These are phyloP conservation scores for Mormyrops boulengeri DNA, from an alignment of 2,797 vertebrate genomes.

Conservation along the genomic window DNA sequence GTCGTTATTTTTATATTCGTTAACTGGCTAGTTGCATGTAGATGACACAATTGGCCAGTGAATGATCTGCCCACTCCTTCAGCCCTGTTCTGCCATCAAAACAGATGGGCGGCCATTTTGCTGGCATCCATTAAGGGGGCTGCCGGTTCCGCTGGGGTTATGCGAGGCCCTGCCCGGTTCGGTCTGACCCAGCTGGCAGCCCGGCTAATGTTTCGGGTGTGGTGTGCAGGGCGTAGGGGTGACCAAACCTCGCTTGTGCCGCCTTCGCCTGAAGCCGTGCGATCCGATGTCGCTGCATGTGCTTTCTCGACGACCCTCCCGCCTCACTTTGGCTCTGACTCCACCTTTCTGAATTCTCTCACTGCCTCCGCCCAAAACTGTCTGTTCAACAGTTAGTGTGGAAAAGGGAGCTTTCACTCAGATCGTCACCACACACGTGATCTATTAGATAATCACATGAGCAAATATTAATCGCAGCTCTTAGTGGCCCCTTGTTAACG, in stretches of 20 bases:
- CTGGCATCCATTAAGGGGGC: neutral
- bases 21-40: neutral
- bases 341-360: conserved; percentile 29
- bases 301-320: neutral
- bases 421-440: neutral
- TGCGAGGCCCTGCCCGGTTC: neutral
- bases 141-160: neutral
- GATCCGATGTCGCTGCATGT: conserved; percentile 49
- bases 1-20: neutral
- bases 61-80: neutral
- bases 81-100: neutral
- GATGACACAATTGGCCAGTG: neutral
- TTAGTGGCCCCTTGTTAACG: neutral
- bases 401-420: conserved; percentile 60
- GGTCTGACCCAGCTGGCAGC: conserved; percentile 2
- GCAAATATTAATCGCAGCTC: neutral
- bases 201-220: neutral
- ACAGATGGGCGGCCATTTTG: neutral
- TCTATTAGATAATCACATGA: neutral
- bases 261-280: conserved; percentile 41
- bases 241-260: neutral
- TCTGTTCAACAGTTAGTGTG: conserved; percentile 34
- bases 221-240: neutral
- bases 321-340: conserved; percentile 25
- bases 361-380: conserved; percentile 22